Evolutionary conservation across 2,113 vertebrate genomes (phyloP), one percentile per base, ranked within the genome.

Genomic region (Tonatia bakeri): DNA sequence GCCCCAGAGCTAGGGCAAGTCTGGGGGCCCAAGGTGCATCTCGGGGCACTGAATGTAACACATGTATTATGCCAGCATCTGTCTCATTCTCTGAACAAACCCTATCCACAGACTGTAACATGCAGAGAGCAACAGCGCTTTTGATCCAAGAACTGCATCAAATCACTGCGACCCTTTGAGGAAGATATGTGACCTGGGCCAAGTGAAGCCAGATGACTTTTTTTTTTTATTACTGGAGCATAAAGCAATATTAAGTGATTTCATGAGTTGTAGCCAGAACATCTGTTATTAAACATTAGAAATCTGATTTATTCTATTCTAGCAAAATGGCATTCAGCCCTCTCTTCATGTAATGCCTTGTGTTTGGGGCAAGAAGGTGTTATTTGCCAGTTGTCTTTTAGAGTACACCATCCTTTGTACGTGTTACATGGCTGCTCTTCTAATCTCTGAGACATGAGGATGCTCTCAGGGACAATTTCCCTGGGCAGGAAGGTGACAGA

Each of bases 131-230:
- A 96, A 97, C 95, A 97, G 90, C 94, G 17, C 52, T 98, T 98
- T 97, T 98, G 98, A 98, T 98, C 98, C 97, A 94, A 98, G 97
- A 98, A 97, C 97, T 98, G 97, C 96, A 98, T 90, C 97, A 93
- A 98, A 88, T 96, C 96, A 97, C 95, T 96, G 97, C 97, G 98
- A 98, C 98, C 98, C 97, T 98, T 98, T 95, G 88, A 77, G 97
- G 87, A 98, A 97, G 96, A 98, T 97, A 87, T 96, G 96, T 96
- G 98, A 98, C 96, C 97, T 97, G 38, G 75, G 94, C 98, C 98
- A 96, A 97, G 95, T 98, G 97, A 86, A 95, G 98, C 98, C 98
- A 98, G 98, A 98, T 98, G 98, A 97, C 80, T 91, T 95, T 97
- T 79, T 79, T 79, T 97, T 97, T 97, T 97, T 98, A 96, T 97